Conservation (phyloP, 2,888 invertebrate species). For the Philhelius pedissequus region DNA sequence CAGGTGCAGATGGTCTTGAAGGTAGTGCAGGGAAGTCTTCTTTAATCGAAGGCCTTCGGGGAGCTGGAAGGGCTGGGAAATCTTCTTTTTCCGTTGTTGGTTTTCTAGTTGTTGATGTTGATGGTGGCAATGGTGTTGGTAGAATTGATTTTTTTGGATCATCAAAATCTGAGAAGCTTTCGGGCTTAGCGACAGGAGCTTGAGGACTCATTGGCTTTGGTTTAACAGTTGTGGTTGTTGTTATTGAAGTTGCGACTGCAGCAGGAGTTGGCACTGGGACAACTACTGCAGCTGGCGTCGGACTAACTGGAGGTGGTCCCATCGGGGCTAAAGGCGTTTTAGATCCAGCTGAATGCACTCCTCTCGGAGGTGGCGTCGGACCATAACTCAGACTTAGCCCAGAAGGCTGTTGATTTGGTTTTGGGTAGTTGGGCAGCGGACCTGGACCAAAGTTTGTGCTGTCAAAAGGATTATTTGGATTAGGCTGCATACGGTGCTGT, state of each 20-base stretch:
- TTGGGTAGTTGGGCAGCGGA: constrained; percentile 67
- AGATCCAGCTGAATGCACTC: constrained; percentile 51
- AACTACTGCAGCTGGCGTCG: not conserved
- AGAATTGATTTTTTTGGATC: not conserved
- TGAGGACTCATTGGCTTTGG: constrained; percentile 40
- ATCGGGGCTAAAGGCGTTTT: constrained; percentile 71
- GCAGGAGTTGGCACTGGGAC: constrained; percentile 5
- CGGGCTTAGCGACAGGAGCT: constrained; percentile 32
- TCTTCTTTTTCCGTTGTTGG: constrained; percentile 72
- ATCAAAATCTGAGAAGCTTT: constrained; percentile 36
- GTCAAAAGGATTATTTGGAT: constrained; percentile 30
- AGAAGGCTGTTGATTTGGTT: constrained; percentile 73
- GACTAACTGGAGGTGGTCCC: constrained; percentile 59
- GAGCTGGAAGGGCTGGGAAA: constrained; percentile 71
- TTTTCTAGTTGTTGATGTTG: constrained; percentile 45
- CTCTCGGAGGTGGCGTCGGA: constrained; percentile 31
- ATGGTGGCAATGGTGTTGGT: not conserved
- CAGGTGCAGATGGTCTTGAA: constrained; percentile 38
- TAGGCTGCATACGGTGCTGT: not conserved
- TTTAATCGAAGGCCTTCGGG: constrained; percentile 69
- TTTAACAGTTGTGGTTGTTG: constrained; percentile 70
- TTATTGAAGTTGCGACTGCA: constrained; percentile 38
- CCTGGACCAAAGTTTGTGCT: not conserved
- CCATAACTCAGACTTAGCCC: constrained; percentile 75
- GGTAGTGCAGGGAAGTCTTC: constrained; percentile 68